Evolutionary conservation across 2,797 vertebrate species (phyloP).

Genomic region (Sebastes hopkinsi): DNA sequence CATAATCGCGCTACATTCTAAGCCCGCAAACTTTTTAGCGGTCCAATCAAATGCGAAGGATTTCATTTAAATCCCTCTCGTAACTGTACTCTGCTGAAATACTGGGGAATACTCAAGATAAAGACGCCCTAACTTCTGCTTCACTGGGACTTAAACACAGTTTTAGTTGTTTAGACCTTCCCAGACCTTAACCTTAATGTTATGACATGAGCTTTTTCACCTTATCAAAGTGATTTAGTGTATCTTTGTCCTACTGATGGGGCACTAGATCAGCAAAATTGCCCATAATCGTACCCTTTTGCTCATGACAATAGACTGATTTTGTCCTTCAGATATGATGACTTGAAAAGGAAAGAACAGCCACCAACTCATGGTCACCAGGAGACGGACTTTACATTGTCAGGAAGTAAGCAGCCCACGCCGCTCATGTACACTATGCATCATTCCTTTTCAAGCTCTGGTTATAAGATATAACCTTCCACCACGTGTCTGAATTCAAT

Average conservation of each 20-base stretch:
- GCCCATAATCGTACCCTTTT: neutral
- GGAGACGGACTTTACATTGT: neutral
- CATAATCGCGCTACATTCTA: too few species aligned
- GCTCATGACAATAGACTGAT: neutral
- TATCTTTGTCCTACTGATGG: neutral
- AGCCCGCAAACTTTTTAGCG: fast-evolving
- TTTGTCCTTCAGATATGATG: neutral
- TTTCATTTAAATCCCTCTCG: too few species aligned
- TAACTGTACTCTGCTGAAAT: too few species aligned
- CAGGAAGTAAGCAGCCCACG: neutral
- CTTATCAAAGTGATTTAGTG: neutral
- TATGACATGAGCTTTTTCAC: neutral
- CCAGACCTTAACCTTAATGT: neutral
- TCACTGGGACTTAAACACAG: too few species aligned
- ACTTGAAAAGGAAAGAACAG: neutral
- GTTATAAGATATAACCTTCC: neutral
- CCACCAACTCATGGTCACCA: neutral
- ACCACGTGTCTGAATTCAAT: neutral
- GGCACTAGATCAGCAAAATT: neutral
- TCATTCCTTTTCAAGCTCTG: neutral
- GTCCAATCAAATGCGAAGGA: too few species aligned
- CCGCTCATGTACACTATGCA: neutral
- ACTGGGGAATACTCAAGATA: too few species aligned
- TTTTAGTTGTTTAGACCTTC: neutral
- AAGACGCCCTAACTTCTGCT: too few species aligned